phyloP scores from a whole-genome alignment of 2,888 invertebrate genomes.

The Oscheius myriophilus region DNA sequence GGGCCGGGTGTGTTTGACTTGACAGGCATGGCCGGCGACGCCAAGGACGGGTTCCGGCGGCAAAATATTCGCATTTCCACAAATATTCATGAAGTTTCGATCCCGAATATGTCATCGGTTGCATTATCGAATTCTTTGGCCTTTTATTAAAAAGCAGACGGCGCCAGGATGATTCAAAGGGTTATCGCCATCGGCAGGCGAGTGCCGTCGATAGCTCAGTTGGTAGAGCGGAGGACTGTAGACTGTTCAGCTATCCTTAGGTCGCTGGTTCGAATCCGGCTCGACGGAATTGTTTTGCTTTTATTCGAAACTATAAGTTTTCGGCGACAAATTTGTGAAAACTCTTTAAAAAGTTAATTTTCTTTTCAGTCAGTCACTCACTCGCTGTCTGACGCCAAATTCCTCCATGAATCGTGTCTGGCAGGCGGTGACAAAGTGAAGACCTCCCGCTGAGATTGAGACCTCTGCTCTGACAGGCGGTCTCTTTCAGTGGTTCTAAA shows the following conservation, averaged over 20 bases:
- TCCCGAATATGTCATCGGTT: too few relatives aligned
- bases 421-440: slow-evolving; percentile 34
- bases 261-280: slow-evolving; percentile 52
- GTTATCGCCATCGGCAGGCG: too few relatives aligned
- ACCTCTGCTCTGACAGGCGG: too few relatives aligned
- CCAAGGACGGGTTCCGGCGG: background rate
- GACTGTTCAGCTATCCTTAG: slow-evolving; percentile 38
- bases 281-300: slow-evolving; percentile 38
- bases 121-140: too few relatives aligned
- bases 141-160: too few relatives aligned
- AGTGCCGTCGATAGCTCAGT: slow-evolving; percentile 42
- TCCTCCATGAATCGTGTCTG: slow-evolving; percentile 37
- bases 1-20: slow-evolving; percentile 19
- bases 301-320: too few relatives aligned
- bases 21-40: slow-evolving; percentile 18
- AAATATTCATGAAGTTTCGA: too few relatives aligned
- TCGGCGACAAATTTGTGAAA: too few relatives aligned
- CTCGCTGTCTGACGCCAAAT: slow-evolving; percentile 27
- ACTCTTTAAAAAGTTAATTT: too few relatives aligned
- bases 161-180: too few relatives aligned
- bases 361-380: background rate
- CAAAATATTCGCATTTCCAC: too few relatives aligned
- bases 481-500: slow-evolving; percentile 7
- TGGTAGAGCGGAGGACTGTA: slow-evolving; percentile 50
- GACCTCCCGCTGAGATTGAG: slow-evolving; percentile 26